phyloP scores from a whole-genome alignment of 2,888 invertebrate genomes.

The Heterodera filipjevi region DNA sequence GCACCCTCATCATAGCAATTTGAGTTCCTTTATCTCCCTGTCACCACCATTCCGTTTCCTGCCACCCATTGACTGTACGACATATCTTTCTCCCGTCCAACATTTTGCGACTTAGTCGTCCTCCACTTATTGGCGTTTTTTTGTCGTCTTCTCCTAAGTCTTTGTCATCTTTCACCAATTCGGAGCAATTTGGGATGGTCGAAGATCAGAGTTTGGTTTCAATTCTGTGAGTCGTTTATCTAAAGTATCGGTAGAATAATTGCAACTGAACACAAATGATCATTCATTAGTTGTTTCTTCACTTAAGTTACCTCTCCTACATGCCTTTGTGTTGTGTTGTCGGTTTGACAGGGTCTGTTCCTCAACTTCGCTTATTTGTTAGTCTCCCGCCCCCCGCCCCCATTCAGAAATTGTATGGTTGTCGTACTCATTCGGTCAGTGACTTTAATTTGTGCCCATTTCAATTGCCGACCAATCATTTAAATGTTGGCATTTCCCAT shows the following conservation, averaged over 20 bases:
- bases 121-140: not conserved
- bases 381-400: not conserved
- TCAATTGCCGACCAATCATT: not conserved
- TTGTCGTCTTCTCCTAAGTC: not conserved
- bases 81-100: not conserved
- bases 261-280: not conserved
- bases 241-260: no score
- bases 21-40: no score
- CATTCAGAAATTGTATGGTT: conserved; percentile 52
- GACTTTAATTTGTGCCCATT: not conserved
- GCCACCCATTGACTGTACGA: not conserved
- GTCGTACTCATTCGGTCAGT: conserved; percentile 56
- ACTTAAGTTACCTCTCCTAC: conserved; percentile 50
- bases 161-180: not conserved
- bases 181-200: not conserved
- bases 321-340: conserved; percentile 60
- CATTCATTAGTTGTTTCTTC: not conserved
- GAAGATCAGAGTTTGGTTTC: conserved; percentile 30
- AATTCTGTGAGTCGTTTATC: conserved; percentile 35
- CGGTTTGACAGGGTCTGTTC: conserved; percentile 51
- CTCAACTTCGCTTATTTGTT: not conserved
- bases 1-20: no score
- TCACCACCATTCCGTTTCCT: not conserved
- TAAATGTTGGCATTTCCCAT: not conserved
- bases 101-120: not conserved